Conservation (phyloP, 2,113 vertebrate species). For the Halcyon senegalensis region DNA sequence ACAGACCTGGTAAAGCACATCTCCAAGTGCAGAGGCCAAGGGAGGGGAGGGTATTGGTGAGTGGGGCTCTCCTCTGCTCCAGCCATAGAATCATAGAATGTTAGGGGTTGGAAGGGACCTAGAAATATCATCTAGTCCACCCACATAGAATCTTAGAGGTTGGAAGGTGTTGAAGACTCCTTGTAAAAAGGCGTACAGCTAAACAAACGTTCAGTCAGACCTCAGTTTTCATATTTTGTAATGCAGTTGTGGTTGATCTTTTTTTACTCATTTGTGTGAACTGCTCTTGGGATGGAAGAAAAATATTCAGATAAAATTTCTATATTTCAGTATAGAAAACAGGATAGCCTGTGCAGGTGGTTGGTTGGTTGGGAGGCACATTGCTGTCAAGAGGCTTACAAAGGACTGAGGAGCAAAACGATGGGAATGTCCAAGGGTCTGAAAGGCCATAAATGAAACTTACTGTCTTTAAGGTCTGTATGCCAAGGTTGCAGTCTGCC, state of each 20-base stretch:
- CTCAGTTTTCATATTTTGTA: no score
- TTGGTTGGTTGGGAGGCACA: background rate
- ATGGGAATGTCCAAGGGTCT: background rate
- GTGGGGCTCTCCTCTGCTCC: background rate
- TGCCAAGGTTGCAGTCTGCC: background rate
- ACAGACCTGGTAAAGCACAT: background rate
- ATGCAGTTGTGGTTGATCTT: no score
- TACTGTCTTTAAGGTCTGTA: background rate
- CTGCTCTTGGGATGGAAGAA: no score
- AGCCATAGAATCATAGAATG: background rate
- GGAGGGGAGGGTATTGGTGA: background rate
- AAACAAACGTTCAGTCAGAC: no score
- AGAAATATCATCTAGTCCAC: no score
- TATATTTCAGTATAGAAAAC: background rate
- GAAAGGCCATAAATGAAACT: background rate
- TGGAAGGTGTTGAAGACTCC: no score
- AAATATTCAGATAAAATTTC: background rate
- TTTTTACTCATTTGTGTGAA: no score
- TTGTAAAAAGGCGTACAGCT: no score
- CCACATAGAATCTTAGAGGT: no score
- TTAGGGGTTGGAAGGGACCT: no score
- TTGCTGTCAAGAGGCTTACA: background rate
- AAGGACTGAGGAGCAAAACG: background rate
- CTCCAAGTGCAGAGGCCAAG: background rate
- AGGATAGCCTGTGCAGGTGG: no score